Evolutionary conservation across 2,797 vertebrate species (phyloP).

Genomic region (Sebastes kiyomatsui): DNA sequence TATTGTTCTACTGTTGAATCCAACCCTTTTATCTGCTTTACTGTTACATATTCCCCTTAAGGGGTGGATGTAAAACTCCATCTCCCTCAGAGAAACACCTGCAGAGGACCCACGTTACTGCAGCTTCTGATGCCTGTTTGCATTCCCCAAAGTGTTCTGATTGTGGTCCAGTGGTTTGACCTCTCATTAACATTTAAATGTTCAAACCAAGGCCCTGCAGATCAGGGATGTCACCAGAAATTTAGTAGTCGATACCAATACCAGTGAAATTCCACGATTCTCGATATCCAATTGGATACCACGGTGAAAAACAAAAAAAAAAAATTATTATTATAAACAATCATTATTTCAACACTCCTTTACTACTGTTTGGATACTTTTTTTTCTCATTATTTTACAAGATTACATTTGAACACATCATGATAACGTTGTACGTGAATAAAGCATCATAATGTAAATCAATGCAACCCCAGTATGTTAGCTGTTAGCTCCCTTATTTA

Average conservation of each 20-base stretch:
- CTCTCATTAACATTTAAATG: constrained; percentile 10
- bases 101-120: not conserved
- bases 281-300: too few relatives aligned
- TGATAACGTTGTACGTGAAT: too few relatives aligned
- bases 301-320: too few relatives aligned
- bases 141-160: not conserved
- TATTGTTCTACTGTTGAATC: not conserved
- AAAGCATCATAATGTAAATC: not conserved
- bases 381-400: not conserved
- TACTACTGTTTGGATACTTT: too few relatives aligned
- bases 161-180: not conserved
- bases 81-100: not conserved
- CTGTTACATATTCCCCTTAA: not conserved
- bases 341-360: too few relatives aligned
- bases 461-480: not conserved
- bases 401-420: not conserved
- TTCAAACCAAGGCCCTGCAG: not conserved
- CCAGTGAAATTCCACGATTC: too few relatives aligned
- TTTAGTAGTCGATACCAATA: too few relatives aligned
- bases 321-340: too few relatives aligned
- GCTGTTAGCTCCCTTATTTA: not conserved
- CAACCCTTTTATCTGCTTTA: not conserved
- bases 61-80: not conserved
- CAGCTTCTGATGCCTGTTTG: not conserved
- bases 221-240: not conserved